phyloP scores from a whole-genome alignment of 2,888 invertebrate genomes.

The Argynnis bischoffii region DNA sequence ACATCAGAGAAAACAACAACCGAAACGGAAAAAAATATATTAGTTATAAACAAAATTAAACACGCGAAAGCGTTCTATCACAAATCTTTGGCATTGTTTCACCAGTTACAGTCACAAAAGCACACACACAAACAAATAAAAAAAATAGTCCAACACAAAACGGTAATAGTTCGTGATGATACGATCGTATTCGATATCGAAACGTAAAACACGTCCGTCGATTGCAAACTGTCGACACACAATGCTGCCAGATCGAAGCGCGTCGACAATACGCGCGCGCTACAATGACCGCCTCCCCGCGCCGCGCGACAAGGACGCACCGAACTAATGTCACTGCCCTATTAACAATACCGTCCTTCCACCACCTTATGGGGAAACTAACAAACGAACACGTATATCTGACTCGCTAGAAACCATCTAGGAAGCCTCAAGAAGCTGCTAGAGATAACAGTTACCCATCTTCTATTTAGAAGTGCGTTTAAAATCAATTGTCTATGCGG shows the following conservation, averaged over 20 bases:
- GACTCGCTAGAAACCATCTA: slow-evolving; percentile 25
- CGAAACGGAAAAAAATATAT: slow-evolving; percentile 50
- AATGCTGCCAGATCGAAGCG: slow-evolving; percentile 81
- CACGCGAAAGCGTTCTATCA: slow-evolving; percentile 68
- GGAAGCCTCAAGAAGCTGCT: not conserved
- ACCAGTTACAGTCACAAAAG: slow-evolving; percentile 57
- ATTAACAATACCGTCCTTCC: slow-evolving; percentile 76
- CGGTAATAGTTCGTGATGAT: slow-evolving; percentile 53
- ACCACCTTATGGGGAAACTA: slow-evolving; percentile 51
- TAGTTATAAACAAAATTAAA: slow-evolving; percentile 55
- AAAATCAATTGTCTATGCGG: slow-evolving; percentile 79
- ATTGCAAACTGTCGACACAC: slow-evolving; percentile 70
- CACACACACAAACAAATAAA: slow-evolving; percentile 53
- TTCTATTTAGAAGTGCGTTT: slow-evolving; percentile 53
- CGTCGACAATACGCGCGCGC: slow-evolving; percentile 80
- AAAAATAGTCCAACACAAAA: slow-evolving; percentile 61
- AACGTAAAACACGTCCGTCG: slow-evolving; percentile 64
- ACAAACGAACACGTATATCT: slow-evolving; percentile 52
- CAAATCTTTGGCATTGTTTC: slow-evolving; percentile 74
- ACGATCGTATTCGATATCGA: slow-evolving; percentile 63
- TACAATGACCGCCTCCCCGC: slow-evolving; percentile 75
- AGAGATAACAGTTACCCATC: slow-evolving; percentile 11
- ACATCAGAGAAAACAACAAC: slow-evolving; percentile 67
- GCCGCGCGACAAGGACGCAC: slow-evolving; percentile 78
- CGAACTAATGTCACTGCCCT: slow-evolving; percentile 81